Percentiles rank a stretch among this genome's conserved stretches.
These are phyloP conservation scores for Cassiopea andromeda DNA, from an alignment of 30 jellyfish, hydroid and myxozoan genomes.

Conservation along the genomic window DNA sequence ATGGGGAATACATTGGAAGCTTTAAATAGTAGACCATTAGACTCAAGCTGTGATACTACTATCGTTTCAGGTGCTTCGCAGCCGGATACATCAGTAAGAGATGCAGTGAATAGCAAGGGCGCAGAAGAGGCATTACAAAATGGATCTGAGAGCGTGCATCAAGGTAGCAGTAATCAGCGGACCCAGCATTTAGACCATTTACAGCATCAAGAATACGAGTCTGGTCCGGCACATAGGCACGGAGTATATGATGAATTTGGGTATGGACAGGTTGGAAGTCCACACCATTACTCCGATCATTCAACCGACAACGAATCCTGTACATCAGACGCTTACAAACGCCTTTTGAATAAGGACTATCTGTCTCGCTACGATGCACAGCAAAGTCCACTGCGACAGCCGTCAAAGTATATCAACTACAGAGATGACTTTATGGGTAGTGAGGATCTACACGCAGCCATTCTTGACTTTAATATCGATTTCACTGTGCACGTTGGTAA, in stretches of 20 bases:
- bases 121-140: constrained; percentile 26
- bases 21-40: constrained; percentile 33
- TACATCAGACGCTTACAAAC: constrained; percentile 88
- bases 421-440: constrained; percentile 56
- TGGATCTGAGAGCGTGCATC: constrained; percentile 38
- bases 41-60: constrained; percentile 88
- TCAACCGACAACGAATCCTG: constrained; percentile 92
- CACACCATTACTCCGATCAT: constrained; percentile 91
- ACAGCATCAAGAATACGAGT: constrained; percentile 34
- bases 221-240: constrained; percentile 32
- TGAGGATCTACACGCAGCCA: constrained; percentile 70
- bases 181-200: constrained; percentile 32
- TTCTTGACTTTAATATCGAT: constrained; percentile 79
- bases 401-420: constrained; percentile 35
- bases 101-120: constrained; percentile 15
- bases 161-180: constrained; percentile 51
- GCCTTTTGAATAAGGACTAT: constrained; percentile 71
- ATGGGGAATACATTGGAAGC: constrained; percentile 71
- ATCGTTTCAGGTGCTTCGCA: constrained; percentile 82
- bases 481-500: constrained; percentile 96
- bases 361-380: constrained; percentile 46
- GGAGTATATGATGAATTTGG: constrained; percentile 31
- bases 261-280: constrained; percentile 80
- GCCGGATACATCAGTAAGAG: constrained; percentile 46
- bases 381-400: constrained; percentile 73